Evolutionary conservation across 2,888 invertebrate genomes (phyloP).

Genomic region (Agrochola litura): DNA sequence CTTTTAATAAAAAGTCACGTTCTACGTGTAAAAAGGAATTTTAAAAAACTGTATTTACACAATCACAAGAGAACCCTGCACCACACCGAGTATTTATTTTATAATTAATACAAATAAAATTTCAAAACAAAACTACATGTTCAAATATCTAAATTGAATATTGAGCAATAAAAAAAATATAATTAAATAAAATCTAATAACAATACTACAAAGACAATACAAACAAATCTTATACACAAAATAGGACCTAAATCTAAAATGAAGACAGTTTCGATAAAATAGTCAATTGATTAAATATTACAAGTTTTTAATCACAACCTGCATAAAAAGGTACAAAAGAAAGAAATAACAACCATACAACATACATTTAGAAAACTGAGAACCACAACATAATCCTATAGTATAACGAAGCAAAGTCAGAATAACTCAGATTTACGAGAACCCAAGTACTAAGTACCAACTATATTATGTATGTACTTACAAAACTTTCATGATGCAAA

Average conservation of each 20-base stretch:
- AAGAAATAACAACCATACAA: conserved; percentile 1
- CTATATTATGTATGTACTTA: background rate
- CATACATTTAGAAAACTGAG: conserved; percentile 13
- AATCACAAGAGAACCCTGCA: conserved; percentile 51
- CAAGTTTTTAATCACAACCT: conserved; percentile 33
- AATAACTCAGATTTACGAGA: background rate
- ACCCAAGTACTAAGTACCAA: background rate
- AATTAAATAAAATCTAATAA: conserved; percentile 22
- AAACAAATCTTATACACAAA: conserved; percentile 3
- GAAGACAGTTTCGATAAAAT: conserved; percentile 1
- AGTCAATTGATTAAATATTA: conserved; percentile 6
- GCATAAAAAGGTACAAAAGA: background rate
- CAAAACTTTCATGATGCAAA: background rate
- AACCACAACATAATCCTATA: conserved; percentile 18
- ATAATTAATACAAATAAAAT: conserved; percentile 27
- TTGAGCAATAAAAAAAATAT: conserved; percentile 54
- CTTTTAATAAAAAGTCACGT: conserved; percentile 47
- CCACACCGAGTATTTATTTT: conserved; percentile 44
- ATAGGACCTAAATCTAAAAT: conserved; percentile 2
- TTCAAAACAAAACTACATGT: conserved; percentile 20
- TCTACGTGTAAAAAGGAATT: conserved; percentile 18
- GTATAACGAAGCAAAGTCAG: conserved; percentile 21
- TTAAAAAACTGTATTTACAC: conserved; percentile 40
- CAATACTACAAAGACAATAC: conserved; percentile 8
- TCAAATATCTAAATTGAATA: conserved; percentile 25